These are phyloP conservation scores for Mycalesis mineus DNA, from an alignment of 2,888 invertebrate genomes.

Conservation along the genomic window DNA sequence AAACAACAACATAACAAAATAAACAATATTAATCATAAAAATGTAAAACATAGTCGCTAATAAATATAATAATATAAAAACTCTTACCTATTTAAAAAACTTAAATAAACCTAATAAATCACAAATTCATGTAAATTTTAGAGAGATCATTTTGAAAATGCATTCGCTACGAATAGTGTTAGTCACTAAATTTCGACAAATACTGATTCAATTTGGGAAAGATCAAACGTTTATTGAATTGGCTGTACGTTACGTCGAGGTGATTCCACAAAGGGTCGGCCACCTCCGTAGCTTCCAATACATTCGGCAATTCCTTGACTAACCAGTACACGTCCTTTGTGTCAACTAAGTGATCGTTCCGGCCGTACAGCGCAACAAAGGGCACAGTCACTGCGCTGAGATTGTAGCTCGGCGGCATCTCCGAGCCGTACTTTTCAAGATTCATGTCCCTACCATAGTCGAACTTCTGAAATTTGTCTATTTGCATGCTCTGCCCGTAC, in stretches of 20 bases:
- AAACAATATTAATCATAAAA: too few species aligned
- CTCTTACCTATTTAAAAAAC: too few species aligned
- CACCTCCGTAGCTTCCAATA: constrained; percentile 75
- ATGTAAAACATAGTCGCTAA: too few species aligned
- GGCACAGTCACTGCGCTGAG: constrained; percentile 47
- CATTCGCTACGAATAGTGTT: too few species aligned
- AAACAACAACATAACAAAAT: too few species aligned
- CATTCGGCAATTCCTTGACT: constrained; percentile 72
- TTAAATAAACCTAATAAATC: too few species aligned
- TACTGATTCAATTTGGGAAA: constrained; percentile 39
- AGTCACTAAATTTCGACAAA: constrained; percentile 32
- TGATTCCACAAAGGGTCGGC: constrained; percentile 60
- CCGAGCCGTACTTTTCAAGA: constrained; percentile 44
- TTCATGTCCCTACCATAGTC: constrained; percentile 51
- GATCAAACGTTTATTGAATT: constrained; percentile 36
- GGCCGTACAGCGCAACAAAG: constrained; percentile 50
- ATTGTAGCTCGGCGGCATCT: constrained; percentile 49
- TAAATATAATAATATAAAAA: too few species aligned
- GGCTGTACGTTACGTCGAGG: constrained; percentile 47
- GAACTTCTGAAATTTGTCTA: constrained; percentile 48
- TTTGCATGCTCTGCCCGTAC: constrained; percentile 51
- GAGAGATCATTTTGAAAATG: too few species aligned
- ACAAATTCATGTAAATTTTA: too few species aligned
- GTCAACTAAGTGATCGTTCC: constrained; percentile 79
- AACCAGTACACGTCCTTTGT: constrained; percentile 76